Conservation (phyloP, 2,888 invertebrate genomes). For the Zygogramma bicolorata region DNA sequence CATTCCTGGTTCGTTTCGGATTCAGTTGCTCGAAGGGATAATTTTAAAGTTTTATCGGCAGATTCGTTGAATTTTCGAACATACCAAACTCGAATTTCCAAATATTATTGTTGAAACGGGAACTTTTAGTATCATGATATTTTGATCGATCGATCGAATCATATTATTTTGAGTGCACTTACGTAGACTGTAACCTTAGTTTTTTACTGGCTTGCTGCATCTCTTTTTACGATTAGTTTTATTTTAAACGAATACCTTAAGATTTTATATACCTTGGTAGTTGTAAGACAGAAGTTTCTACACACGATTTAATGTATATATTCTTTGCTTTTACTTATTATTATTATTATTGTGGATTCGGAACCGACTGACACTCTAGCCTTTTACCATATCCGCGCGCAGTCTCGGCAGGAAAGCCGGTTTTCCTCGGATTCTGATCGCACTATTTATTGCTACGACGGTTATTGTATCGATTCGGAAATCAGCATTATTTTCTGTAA, state of each 20-base stretch:
- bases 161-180: slow-evolving; percentile 26
- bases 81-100: background rate
- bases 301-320: slow-evolving; percentile 30
- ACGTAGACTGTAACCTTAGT: slow-evolving; percentile 22
- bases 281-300: slow-evolving; percentile 38
- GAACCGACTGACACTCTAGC: slow-evolving; percentile 5
- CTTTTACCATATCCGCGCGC: background rate
- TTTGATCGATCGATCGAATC: background rate
- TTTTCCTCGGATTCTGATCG: slow-evolving; percentile 29
- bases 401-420: background rate
- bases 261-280: slow-evolving; percentile 43
- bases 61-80: background rate
- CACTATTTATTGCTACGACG: slow-evolving; percentile 29
- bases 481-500: slow-evolving; percentile 2
- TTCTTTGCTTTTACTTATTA: slow-evolving; percentile 32
- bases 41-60: too few relatives aligned
- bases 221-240: slow-evolving; percentile 34
- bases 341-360: slow-evolving; percentile 26
- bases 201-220: slow-evolving; percentile 27
- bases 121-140: background rate
- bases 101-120: background rate
- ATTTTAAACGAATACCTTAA: slow-evolving; percentile 40
- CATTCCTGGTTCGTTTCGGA: background rate
- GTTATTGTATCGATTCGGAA: background rate
- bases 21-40: too few relatives aligned